Percentiles rank a stretch among this genome's conserved stretches.
Evolutionary conservation across 2,888 invertebrate species (phyloP).

Genomic region (Gymnosoma rotundatum): DNA sequence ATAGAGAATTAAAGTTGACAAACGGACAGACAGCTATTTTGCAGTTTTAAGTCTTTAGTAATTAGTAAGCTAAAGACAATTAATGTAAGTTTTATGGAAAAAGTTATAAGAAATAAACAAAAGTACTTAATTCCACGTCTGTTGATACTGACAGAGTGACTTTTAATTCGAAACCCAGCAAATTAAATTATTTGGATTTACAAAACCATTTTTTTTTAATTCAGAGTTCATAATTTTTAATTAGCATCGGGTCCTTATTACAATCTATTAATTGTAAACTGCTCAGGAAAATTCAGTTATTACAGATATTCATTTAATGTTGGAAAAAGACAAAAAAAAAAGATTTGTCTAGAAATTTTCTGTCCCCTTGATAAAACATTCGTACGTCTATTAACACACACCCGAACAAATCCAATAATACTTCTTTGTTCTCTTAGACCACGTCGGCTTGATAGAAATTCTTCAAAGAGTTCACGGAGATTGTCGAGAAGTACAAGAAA

Average conservation of each 20-base stretch:
- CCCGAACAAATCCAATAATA: slow-evolving; percentile 65
- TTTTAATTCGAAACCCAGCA: slow-evolving; percentile 22
- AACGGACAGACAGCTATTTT: slow-evolving; percentile 14
- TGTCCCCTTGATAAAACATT: slow-evolving; percentile 69
- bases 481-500: slow-evolving; percentile 73
- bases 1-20: neutral
- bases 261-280: no score
- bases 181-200: neutral
- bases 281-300: no score
- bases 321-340: slow-evolving; percentile 49
- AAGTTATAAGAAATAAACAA: slow-evolving; percentile 19
- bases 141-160: slow-evolving; percentile 27
- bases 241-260: no score
- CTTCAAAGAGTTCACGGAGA: slow-evolving; percentile 75
- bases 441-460: slow-evolving; percentile 78
- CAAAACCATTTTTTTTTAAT: no score
- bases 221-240: no score
- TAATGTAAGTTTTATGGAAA: slow-evolving; percentile 43
- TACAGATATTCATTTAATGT: no score
- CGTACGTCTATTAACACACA: slow-evolving; percentile 56
- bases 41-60: slow-evolving; percentile 28
- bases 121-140: slow-evolving; percentile 29
- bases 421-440: slow-evolving; percentile 80
- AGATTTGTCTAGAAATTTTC: slow-evolving; percentile 70
- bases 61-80: slow-evolving; percentile 53